A percentile compares a stretch with the other conserved stretches of the same genome.
Evolutionary conservation across 2,797 vertebrate genomes (phyloP).

Genomic region (Chiloscyllium punctatum): DNA sequence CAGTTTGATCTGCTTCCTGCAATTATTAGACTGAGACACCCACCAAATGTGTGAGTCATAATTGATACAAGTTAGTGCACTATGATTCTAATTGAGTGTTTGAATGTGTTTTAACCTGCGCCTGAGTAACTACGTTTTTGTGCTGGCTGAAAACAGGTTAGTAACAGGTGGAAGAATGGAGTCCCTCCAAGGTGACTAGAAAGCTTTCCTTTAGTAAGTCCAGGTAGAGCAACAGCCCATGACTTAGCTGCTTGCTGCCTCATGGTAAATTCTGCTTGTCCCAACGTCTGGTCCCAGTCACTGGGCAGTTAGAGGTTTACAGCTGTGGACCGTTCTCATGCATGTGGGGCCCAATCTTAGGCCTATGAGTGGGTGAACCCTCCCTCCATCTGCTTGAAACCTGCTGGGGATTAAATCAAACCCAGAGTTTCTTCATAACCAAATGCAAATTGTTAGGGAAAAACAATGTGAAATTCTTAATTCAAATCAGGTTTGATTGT

Average conservation of each 20-base stretch:
- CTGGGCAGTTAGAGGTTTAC: background rate
- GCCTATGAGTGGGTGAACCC: background rate
- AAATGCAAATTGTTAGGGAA: background rate
- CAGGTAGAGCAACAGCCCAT: background rate
- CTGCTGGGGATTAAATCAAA: background rate
- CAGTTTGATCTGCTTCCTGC: background rate
- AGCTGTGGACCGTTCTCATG: too few species aligned
- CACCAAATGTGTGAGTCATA: background rate
- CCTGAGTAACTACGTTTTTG: background rate
- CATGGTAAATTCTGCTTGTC: too few species aligned
- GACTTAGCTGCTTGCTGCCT: background rate
- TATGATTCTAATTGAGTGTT: too few species aligned
- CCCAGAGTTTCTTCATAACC: background rate
- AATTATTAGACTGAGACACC: background rate
- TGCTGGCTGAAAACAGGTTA: background rate
- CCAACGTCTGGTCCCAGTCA: background rate
- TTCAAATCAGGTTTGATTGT: slow-evolving; percentile 5
- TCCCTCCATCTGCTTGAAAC: background rate
- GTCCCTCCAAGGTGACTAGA: background rate
- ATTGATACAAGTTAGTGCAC: background rate
- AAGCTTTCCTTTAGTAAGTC: background rate
- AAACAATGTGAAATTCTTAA: background rate
- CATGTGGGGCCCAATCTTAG: background rate
- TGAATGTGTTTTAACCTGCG: background rate
- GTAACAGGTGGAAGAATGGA: background rate